These are phyloP conservation scores for Hyla sarda DNA, from an alignment of 2,113 vertebrate genomes.

Conservation along the genomic window DNA sequence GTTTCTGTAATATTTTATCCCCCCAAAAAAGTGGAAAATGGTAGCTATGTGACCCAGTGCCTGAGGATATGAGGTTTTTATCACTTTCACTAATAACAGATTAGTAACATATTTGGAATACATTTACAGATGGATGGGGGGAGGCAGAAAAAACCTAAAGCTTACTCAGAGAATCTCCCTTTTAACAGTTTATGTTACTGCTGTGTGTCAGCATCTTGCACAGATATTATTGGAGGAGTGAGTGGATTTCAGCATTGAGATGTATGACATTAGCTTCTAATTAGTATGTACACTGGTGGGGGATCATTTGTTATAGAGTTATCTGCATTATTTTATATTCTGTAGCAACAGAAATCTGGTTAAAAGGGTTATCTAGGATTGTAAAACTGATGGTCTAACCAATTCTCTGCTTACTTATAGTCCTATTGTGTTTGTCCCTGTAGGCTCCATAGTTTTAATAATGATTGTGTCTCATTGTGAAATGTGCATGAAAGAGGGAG, in stretches of 20 bases:
- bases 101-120: conserved; percentile 32
- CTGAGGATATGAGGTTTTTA: neutral
- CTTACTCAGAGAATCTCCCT: conserved; percentile 10
- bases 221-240: neutral
- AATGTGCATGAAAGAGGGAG: too few species aligned
- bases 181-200: conserved; percentile 32
- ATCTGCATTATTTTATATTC: conserved; percentile 5
- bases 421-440: too few species aligned
- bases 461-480: too few species aligned
- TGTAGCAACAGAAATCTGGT: conserved; percentile 6
- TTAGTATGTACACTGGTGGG: conserved; percentile 46
- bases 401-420: too few species aligned
- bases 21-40: neutral
- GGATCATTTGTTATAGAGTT: conserved; percentile 49
- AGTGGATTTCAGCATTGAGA: conserved; percentile 11
- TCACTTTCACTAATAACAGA: conserved; percentile 17
- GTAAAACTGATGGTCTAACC: too few species aligned
- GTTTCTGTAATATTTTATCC: neutral
- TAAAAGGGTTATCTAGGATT: neutral
- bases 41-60: neutral
- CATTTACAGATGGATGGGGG: conserved; percentile 22
- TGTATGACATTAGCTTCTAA: conserved; percentile 49
- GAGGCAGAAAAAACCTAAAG: neutral
- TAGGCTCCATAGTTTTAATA: too few species aligned
- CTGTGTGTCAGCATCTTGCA: conserved; percentile 28